These are phyloP conservation scores for Pterocles gutturalis DNA, from an alignment of 2,113 vertebrate species.

Conservation along the genomic window DNA sequence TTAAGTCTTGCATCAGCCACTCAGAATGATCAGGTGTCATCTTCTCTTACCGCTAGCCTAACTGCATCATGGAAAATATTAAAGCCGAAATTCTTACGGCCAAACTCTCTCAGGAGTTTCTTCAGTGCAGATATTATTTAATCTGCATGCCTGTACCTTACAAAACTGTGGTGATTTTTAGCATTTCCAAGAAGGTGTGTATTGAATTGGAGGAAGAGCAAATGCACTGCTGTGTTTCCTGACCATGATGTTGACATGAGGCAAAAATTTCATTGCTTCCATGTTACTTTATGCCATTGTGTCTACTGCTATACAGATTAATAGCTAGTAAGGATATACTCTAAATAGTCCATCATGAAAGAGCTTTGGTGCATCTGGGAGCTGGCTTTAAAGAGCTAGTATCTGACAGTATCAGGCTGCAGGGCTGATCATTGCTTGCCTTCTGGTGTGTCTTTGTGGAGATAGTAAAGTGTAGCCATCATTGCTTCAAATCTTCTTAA, in stretches of 20 bases:
- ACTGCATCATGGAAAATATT: not conserved
- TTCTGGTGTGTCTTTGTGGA: not conserved
- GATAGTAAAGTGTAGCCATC: not conserved
- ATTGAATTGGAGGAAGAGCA: not conserved
- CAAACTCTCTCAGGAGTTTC: not conserved
- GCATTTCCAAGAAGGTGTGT: not conserved
- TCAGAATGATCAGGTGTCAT: not conserved
- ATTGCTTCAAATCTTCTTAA: not conserved
- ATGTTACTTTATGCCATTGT: not conserved
- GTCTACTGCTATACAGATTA: not conserved
- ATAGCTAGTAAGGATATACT: not conserved
- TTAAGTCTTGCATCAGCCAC: not conserved
- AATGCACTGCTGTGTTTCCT: not conserved
- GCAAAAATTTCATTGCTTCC: not conserved
- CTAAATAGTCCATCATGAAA: not conserved
- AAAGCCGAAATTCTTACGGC: not conserved
- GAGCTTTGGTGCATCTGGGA: not conserved
- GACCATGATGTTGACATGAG: not conserved
- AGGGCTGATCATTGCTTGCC: not conserved
- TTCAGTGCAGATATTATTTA: not conserved
- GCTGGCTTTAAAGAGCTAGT: not conserved
- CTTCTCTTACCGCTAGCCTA: not conserved
- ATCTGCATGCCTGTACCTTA: not conserved
- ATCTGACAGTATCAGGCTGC: not conserved
- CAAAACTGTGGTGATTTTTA: not conserved